These are phyloP conservation scores for Scomber scombrus DNA, from an alignment of 2,113 vertebrate genomes.

Conservation along the genomic window DNA sequence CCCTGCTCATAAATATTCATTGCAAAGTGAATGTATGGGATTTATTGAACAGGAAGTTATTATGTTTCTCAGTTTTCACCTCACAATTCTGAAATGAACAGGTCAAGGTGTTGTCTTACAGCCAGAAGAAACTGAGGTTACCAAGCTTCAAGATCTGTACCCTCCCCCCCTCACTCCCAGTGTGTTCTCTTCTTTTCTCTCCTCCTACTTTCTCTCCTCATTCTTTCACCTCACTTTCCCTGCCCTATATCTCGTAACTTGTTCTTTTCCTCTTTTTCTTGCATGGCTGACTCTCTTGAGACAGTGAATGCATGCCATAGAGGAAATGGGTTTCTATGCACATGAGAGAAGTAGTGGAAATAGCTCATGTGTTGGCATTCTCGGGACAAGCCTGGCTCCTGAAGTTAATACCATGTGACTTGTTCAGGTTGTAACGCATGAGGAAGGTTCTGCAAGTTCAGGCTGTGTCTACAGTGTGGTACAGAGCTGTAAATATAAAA, in stretches of 20 bases:
- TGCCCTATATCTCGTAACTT: not conserved
- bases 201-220: not conserved
- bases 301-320: slow-evolving; percentile 13
- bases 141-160: slow-evolving; percentile 4
- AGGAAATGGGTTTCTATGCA: not conserved
- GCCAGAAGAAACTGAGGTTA: slow-evolving; percentile 37
- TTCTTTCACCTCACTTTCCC: slow-evolving; percentile 11
- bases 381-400: not conserved
- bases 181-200: not conserved
- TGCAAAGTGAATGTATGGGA: not conserved
- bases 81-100: slow-evolving; percentile 17
- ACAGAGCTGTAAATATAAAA: slow-evolving; percentile 40
- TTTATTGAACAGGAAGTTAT: slow-evolving; percentile 35
- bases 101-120: slow-evolving; percentile 60
- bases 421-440: not conserved
- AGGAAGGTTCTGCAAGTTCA: not conserved
- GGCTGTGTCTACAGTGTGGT: slow-evolving; percentile 20
- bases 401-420: slow-evolving; percentile 25
- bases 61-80: slow-evolving; percentile 10
- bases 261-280: not conserved
- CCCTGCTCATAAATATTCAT: slow-evolving; percentile 15
- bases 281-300: slow-evolving; percentile 5
- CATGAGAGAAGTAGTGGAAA: not conserved
- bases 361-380: not conserved
- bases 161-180: not conserved